These are phyloP conservation scores for Rhagoletis zephyria DNA, from an alignment of 1,140 invertebrate species.

Conservation along the genomic window DNA sequence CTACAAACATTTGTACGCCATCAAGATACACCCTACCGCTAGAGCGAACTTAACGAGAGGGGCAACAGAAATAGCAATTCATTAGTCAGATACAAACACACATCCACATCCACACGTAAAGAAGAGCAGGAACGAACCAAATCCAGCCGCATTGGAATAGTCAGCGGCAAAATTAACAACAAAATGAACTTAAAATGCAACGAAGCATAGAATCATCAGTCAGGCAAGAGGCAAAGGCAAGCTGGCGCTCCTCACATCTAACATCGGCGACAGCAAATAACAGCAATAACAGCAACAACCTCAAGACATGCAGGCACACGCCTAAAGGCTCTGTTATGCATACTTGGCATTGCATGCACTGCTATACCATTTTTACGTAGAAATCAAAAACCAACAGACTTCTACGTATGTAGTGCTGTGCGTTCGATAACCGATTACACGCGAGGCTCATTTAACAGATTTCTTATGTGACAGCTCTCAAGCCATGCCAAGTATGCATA, in stretches of 20 bases:
- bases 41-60: constrained; percentile 41
- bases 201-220: constrained; percentile 64
- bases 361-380: no score
- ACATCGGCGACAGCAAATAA: background rate
- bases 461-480: no score
- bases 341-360: no score
- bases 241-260: constrained; percentile 43
- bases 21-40: constrained; percentile 45
- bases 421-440: no score
- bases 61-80: constrained; percentile 29
- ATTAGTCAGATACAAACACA: background rate
- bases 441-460: no score
- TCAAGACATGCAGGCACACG: background rate
- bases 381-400: no score
- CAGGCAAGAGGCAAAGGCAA: constrained; percentile 14
- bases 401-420: no score
- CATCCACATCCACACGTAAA: background rate
- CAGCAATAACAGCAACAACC: background rate
- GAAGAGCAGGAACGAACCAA: background rate
- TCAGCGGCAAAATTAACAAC: constrained; percentile 62
- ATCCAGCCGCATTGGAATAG: background rate
- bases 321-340: no score
- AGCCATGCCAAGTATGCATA: no score
- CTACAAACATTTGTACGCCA: background rate
- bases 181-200: constrained; percentile 72